These are phyloP conservation scores for Tapirus terrestris DNA, from an alignment of 2,113 vertebrate genomes.

Conservation along the genomic window DNA sequence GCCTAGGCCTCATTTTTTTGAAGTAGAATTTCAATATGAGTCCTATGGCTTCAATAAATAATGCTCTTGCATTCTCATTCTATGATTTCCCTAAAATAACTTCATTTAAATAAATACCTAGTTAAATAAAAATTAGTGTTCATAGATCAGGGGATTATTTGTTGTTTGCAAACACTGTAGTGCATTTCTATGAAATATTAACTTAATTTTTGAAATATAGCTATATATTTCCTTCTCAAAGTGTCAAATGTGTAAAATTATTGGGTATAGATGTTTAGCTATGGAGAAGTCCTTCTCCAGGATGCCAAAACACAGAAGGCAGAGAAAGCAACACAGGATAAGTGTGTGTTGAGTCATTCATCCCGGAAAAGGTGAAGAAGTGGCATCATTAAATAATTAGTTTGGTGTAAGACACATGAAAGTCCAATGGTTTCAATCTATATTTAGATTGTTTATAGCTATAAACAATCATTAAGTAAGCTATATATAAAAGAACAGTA, in stretches of 20 bases:
- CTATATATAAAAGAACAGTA: neutral
- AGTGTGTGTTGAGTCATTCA: neutral
- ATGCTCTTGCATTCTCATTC: neutral
- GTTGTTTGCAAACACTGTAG: neutral
- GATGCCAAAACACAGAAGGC: neutral
- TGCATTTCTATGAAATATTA: conserved; percentile 22
- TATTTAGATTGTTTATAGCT: neutral
- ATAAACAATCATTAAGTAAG: neutral
- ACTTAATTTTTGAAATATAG: conserved; percentile 13
- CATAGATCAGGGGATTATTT: neutral
- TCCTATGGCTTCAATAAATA: neutral
- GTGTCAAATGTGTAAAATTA: neutral
- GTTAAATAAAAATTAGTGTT: conserved; percentile 16
- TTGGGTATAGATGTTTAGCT: neutral
- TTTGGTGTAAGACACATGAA: neutral
- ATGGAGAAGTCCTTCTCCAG: neutral
- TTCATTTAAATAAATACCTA: conserved; percentile 4
- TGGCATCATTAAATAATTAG: neutral
- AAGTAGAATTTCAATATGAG: neutral
- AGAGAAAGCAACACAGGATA: neutral
- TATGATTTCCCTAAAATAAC: neutral
- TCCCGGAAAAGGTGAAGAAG: neutral
- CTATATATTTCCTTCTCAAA: neutral
- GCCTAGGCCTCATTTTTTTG: neutral
- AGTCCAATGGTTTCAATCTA: neutral